Base-by-base conservation (phyloP, 2,888 invertebrate species). In the Pyrgus malvae region DNA sequence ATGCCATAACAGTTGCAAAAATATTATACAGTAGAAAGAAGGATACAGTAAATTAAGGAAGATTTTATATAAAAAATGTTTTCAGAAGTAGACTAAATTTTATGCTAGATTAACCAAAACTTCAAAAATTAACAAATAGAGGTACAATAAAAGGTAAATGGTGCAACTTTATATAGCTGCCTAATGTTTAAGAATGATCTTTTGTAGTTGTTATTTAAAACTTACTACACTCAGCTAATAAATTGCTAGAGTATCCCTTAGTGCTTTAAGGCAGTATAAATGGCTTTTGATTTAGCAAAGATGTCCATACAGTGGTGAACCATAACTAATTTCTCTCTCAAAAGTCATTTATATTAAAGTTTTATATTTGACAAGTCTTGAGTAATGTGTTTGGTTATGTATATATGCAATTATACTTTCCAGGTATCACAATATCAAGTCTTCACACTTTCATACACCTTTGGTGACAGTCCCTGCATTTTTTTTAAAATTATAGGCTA, bases 391-490 rank as follows among this genome's bases (percentile, higher is more conserved):
- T 62, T 60, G 56, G 59, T 55, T 57, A 63, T 55, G 53, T 59
- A 59, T 58, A 60, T 76, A 70, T 76, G 73, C 80, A 80, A 81
- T 85, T 84, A 81, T 85, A 73, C 84, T 81, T 86, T 85, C 69
- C 85, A 85, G 85, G 85, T 86, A n/a, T n/a, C n/a, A n/a, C 77
- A 78, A 74, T 80, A 75, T 76, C 78, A 78, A 76, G 83, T 76
- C 79, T 72, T 62, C 68, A 74, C 78, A 74, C 67, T 70, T 45
- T 56, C 42, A 60, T 56, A 60, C 57, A 60, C 57, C 56, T 56
- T 63, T 67, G 68, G 61, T 64, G 59, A 63, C 53, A 23, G 19
- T 40, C 54, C 46, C 12, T 17, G 38, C 21, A 16, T 9, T 19
- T 12, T 35, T 35, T 35, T 8, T 16, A 35, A 35, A 16, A 16